phyloP scores from a whole-genome alignment of 2,797 vertebrate species.

The Sebastes oblongus region DNA sequence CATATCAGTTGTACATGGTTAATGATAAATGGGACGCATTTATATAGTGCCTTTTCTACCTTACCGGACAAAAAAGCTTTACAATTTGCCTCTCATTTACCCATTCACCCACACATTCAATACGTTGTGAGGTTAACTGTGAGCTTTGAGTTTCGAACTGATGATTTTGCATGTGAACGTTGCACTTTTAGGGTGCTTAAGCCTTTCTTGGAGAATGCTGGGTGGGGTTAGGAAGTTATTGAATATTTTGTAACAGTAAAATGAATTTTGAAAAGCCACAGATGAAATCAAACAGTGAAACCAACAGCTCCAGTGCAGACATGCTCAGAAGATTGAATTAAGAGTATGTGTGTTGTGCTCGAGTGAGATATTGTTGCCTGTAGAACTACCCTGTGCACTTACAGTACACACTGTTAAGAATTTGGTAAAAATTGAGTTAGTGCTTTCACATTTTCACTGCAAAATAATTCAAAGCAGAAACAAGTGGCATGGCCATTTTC shows the following conservation, averaged over 20 bases:
- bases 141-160: neutral
- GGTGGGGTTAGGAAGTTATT: neutral
- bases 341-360: no score
- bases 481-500: no score
- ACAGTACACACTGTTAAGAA: no score
- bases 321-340: no score
- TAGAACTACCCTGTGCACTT: neutral
- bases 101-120: neutral
- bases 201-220: neutral
- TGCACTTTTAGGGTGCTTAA: neutral
- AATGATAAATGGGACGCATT: neutral
- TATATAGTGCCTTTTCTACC: neutral
- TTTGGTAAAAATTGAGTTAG: neutral
- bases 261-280: no score
- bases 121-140: neutral
- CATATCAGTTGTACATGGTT: neutral
- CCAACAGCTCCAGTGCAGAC: no score
- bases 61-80: neutral
- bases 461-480: neutral
- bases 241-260: no score
- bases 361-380: no score
- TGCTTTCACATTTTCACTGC: neutral
- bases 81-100: neutral
- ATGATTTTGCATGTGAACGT: neutral
- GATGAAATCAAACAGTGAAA: no score